Base-by-base conservation (phyloP, 2,888 invertebrate species). In the Nasonovia ribisnigri region DNA sequence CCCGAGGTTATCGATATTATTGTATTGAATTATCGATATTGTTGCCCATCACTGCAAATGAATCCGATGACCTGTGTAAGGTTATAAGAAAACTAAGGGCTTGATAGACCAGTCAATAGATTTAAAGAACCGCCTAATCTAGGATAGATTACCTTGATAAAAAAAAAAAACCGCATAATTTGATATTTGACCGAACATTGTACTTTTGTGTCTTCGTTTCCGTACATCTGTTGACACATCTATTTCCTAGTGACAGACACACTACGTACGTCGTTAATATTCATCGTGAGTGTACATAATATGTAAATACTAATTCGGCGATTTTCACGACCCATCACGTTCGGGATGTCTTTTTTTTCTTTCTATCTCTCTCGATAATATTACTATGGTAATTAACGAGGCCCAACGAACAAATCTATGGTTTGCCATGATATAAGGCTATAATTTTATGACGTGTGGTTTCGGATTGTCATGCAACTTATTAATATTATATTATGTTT, bases 271-370 rank as follows among this genome's bases (percentile, higher is more conserved):
- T 36, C 36, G 3, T 87, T 87, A 84, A 86, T 92, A 92, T 92
- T 92, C 86, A 87, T 20, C 60, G 92, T 46, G 60, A 84, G 54
- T 42, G 48, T 77, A 54, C 90, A 26, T 88, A 54, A 87, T 10
- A 51, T 36, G 43, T 46, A 60, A 13, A 29, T 43, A 60, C 51
- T 92, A 60, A 92, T 60, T 60, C 42, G 42, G 13, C 11, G 42
- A 67, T 92, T 88, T 92, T 92, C 87, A 88, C 92, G 60, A 92
- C 43, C 36, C 16, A 57, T 92, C 91, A 92, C 87, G 92, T 87
- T 88, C 67, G 86, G 13, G 20, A 54, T 11, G 20, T 42, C 57
- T 43, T 48, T 87, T 48, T 5, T n/a, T 42, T 77, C 3, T 36
- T 16, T 60, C n/a, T 77, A 5, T 54, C 42, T 77, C 26, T 51